These are phyloP conservation scores for Parasteatoda lunata DNA, from an alignment of 2,888 invertebrate genomes.

Conservation along the genomic window DNA sequence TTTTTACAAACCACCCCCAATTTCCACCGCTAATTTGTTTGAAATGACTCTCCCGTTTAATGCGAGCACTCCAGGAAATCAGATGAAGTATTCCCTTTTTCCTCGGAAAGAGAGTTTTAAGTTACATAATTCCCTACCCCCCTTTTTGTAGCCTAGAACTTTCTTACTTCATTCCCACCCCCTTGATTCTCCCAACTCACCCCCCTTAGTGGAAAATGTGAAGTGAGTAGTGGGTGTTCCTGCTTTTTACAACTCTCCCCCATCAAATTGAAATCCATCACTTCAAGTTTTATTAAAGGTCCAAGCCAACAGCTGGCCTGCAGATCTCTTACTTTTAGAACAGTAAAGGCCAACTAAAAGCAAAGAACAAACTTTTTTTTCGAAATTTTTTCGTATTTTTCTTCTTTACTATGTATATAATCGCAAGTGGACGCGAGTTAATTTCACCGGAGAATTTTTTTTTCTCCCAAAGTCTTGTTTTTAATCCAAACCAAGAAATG, in stretches of 20 bases:
- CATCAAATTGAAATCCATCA: conserved; percentile 69
- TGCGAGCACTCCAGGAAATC: conserved; percentile 17
- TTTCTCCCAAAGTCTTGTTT: background rate
- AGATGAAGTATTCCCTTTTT: conserved; percentile 17
- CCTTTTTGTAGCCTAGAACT: background rate
- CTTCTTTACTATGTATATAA: background rate
- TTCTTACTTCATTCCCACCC: background rate
- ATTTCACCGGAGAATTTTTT: background rate
- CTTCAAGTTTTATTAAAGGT: conserved; percentile 67
- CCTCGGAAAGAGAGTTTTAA: conserved; percentile 44
- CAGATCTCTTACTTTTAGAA: conserved; percentile 10
- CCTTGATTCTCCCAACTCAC: background rate
- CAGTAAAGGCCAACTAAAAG: conserved; percentile 19
- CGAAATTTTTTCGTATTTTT: background rate
- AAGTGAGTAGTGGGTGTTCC: conserved; percentile 8
- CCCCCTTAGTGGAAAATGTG: background rate
- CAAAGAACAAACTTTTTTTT: conserved; percentile 39
- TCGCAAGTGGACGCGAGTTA: conserved; percentile 28
- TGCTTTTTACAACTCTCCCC: conserved; percentile 66
- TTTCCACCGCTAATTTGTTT: conserved; percentile 67
- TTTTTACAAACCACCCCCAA: conserved; percentile 42
- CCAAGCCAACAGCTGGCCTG: conserved; percentile 63
- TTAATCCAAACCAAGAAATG: too few species aligned
- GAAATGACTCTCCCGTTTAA: conserved; percentile 56
- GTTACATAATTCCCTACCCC: conserved; percentile 56